Evolutionary conservation across 2,113 vertebrate genomes (phyloP).

Genomic region (Nothobranchius furzeri): DNA sequence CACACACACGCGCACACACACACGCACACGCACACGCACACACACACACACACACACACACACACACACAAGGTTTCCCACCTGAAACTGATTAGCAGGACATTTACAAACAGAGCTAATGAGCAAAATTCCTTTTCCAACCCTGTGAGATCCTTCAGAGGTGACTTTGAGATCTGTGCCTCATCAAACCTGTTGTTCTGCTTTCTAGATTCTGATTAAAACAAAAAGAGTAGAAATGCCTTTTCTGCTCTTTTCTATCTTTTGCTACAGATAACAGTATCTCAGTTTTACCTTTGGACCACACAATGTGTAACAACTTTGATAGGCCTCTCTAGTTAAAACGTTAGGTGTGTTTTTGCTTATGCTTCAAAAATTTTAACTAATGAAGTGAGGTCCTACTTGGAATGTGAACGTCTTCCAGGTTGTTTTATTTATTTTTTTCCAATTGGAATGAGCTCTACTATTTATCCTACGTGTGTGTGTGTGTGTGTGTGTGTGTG

Average conservation of each 20-base stretch:
- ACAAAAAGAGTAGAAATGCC: not conserved
- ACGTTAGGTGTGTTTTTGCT: not conserved
- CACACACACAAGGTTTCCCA: conserved; percentile 17
- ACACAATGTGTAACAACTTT: conserved; percentile 20
- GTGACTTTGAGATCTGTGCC: not conserved
- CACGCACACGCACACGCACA: conserved; percentile 1
- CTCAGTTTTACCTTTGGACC: conserved; percentile 32
- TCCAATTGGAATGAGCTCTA: no score
- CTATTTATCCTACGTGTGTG: no score
- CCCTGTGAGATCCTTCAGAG: not conserved
- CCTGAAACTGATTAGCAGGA: conserved; percentile 8
- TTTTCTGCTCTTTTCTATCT: conserved; percentile 20
- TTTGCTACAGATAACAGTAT: conserved; percentile 11
- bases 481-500: no score
- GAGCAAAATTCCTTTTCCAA: not conserved
- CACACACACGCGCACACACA: conserved; percentile 8
- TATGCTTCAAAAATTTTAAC: no score
- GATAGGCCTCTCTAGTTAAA: conserved; percentile 15
- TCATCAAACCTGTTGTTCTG: not conserved
- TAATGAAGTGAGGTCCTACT: no score
- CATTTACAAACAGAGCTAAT: conserved; percentile 9
- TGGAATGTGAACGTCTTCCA: no score
- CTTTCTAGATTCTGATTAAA: not conserved
- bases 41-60: conserved; percentile 5
- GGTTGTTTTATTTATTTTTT: no score